These are phyloP conservation scores for Anthonomus grandis DNA, from an alignment of 1,140 invertebrate genomes.

Conservation along the genomic window DNA sequence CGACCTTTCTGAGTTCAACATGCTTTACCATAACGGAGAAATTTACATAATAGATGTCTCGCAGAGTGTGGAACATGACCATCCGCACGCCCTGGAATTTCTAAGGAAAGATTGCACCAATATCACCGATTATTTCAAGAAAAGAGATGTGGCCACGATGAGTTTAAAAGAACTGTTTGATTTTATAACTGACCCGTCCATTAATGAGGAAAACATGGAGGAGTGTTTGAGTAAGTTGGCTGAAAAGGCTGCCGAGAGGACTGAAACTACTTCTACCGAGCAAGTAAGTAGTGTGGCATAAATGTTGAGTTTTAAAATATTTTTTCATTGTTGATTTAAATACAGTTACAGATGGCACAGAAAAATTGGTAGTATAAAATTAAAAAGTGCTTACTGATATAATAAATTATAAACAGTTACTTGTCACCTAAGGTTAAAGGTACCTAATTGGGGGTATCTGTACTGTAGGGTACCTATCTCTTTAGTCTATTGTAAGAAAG, in stretches of 20 bases:
- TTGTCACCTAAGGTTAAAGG: no score
- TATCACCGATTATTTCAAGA: constrained; percentile 89
- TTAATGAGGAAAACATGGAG: constrained; percentile 81
- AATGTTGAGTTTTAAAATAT: no score
- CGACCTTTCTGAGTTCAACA: constrained; percentile 96
- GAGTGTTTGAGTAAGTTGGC: constrained; percentile 71
- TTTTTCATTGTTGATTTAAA: no score
- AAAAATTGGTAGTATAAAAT: no score
- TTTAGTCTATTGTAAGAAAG: no score
- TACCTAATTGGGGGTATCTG: no score
- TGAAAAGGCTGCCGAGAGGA: constrained; percentile 59
- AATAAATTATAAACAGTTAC: no score
- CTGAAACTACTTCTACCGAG: constrained; percentile 64
- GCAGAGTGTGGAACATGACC: constrained; percentile 97
- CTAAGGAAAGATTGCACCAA: constrained; percentile 93
- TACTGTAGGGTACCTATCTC: no score
- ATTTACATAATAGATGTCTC: constrained; percentile 96
- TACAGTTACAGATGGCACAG: no score
- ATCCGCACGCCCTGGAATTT: constrained; percentile 93
- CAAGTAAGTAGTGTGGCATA: constrained; percentile 53
- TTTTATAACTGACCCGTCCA: constrained; percentile 88
- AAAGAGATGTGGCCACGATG: constrained; percentile 84
- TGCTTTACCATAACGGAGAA: constrained; percentile 80
- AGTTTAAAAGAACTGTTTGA: constrained; percentile 91
- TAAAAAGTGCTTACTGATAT: no score